phyloP scores from a whole-genome alignment of 2,113 vertebrate genomes.

The Brachirus orientalis region DNA sequence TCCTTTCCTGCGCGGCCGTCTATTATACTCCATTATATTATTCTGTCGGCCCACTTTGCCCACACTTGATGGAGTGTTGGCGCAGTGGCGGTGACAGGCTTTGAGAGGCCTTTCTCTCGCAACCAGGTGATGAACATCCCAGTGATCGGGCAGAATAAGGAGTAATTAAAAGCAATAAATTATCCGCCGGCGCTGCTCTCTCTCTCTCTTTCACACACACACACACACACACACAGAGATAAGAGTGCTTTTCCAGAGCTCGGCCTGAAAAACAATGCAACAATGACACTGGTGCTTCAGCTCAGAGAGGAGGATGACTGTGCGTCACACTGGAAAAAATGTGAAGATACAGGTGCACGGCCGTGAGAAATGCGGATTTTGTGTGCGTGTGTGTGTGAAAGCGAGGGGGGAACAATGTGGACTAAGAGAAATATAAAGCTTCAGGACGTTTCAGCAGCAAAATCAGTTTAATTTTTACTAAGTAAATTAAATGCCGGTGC shows the following conservation, averaged over 20 bases:
- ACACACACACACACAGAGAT: slow-evolving; percentile 86
- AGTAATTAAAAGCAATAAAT: slow-evolving; percentile 97
- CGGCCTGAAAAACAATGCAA: slow-evolving; percentile 83
- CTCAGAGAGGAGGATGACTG: slow-evolving; percentile 78
- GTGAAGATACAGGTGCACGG: too few relatives aligned
- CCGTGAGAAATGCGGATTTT: too few relatives aligned
- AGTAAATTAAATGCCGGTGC: not conserved
- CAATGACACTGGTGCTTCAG: slow-evolving; percentile 70
- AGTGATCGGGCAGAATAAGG: slow-evolving; percentile 80
- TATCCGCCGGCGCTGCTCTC: slow-evolving; percentile 83
- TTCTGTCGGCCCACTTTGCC: slow-evolving; percentile 50
- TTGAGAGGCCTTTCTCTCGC: slow-evolving; percentile 86
- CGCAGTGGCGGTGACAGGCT: slow-evolving; percentile 89
- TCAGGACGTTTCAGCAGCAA: too few relatives aligned
- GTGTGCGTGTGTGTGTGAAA: too few relatives aligned
- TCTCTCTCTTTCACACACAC: too few relatives aligned
- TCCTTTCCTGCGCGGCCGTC: slow-evolving; percentile 48
- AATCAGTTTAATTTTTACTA: not conserved
- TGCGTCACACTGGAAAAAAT: not conserved
- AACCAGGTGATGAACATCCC: slow-evolving; percentile 90
- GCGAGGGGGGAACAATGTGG: too few relatives aligned
- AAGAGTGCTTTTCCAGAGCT: slow-evolving; percentile 80
- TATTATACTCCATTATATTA: slow-evolving; percentile 72
- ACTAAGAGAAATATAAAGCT: too few relatives aligned
- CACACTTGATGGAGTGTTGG: slow-evolving; percentile 89